A percentile compares a stretch with the other conserved stretches of the same genome.
These are phyloP conservation scores for Sula dactylatra DNA, from an alignment of 2,113 vertebrate genomes.

Conservation along the genomic window DNA sequence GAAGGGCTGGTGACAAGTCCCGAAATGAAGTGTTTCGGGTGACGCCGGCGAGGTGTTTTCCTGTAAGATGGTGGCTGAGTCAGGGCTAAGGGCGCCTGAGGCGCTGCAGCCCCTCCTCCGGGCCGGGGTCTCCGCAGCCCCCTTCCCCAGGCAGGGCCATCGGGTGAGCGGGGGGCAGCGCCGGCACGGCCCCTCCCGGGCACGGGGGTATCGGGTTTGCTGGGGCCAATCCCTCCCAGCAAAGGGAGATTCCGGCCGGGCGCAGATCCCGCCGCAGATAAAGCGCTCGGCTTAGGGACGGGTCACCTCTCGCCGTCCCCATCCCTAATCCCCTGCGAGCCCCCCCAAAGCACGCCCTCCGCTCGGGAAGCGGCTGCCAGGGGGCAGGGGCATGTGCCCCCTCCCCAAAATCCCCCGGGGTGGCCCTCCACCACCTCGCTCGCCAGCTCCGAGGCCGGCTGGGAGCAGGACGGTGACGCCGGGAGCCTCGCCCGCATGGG, in stretches of 20 bases:
- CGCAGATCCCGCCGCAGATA: not conserved
- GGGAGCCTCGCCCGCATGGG: not conserved
- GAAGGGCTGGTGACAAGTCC: not conserved
- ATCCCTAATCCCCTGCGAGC: not conserved
- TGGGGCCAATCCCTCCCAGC: not conserved
- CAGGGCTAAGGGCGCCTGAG: not conserved
- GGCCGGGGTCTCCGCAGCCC: not conserved
- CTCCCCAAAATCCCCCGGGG: not conserved
- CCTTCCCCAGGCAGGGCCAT: not conserved
- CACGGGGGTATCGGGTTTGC: accelerated
- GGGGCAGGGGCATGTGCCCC: accelerated
- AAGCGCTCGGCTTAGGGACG: not conserved
- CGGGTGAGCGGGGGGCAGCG: not conserved
- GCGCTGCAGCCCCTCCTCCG: not conserved
- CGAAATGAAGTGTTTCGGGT: not conserved
- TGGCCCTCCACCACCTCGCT: accelerated
- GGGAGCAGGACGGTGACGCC: not conserved
- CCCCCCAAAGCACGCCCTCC: not conserved
- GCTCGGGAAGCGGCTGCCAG: not conserved
- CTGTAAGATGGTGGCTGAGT: not conserved
- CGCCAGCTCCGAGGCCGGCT: not conserved
- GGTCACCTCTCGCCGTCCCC: not conserved
- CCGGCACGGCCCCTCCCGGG: accelerated
- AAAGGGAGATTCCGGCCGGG: not conserved
- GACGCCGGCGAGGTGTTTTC: not conserved